A percentile compares a stretch with the other conserved stretches of the same genome.
These are phyloP conservation scores for Ashinkailepas kermadecensis DNA, from an alignment of 2,888 invertebrate species.

Conservation along the genomic window DNA sequence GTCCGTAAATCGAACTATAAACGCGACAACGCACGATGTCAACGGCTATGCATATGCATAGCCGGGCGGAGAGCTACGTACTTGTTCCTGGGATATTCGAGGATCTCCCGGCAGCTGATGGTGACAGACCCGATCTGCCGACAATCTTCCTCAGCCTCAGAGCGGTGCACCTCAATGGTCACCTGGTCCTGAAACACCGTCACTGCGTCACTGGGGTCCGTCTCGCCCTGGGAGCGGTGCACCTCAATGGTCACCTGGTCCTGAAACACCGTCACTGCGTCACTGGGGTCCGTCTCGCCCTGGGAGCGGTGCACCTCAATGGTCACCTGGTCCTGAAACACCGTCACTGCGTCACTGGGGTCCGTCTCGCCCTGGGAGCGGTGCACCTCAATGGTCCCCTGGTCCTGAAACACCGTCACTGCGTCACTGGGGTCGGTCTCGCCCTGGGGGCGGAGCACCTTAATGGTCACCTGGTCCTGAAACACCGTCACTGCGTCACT, in stretches of 20 bases:
- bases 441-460: conserved; percentile 30
- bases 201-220: conserved; percentile 60
- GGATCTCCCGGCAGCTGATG: conserved; percentile 1
- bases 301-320: too few relatives aligned
- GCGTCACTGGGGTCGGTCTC: conserved; percentile 31
- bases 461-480: conserved; percentile 32
- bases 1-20: too few relatives aligned
- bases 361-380: not conserved
- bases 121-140: not conserved
- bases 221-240: conserved; percentile 62
- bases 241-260: conserved; percentile 71
- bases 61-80: not conserved
- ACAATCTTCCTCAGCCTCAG: conserved; percentile 49
- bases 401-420: conserved; percentile 32
- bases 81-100: not conserved
- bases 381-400: too few relatives aligned
- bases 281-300: conserved; percentile 73
- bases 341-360: conserved; percentile 57
- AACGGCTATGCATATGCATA: too few relatives aligned
- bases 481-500: conserved; percentile 43
- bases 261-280: conserved; percentile 69
- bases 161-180: conserved; percentile 76
- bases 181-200: conserved; percentile 80
- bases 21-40: too few relatives aligned
- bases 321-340: conserved; percentile 76